These are phyloP conservation scores for Scarus forsteni DNA, from an alignment of 2,797 vertebrate genomes.

Conservation along the genomic window DNA sequence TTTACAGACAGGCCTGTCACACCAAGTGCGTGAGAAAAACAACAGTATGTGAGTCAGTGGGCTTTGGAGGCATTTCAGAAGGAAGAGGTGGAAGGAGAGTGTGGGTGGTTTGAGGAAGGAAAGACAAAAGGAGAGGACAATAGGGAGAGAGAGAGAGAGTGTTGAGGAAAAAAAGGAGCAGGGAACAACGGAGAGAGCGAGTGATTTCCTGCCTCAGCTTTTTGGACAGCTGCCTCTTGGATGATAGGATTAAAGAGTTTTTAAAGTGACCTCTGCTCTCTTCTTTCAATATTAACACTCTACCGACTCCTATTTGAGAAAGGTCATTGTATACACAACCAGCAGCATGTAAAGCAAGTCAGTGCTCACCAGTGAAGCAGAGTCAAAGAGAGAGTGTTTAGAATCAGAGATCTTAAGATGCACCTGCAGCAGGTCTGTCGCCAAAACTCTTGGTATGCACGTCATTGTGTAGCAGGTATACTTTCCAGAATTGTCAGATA, in stretches of 20 bases:
- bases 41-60: slow-evolving; percentile 33
- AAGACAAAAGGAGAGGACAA: slow-evolving; percentile 35
- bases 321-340: slow-evolving; percentile 58
- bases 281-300: slow-evolving; percentile 67
- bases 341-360: slow-evolving; percentile 41
- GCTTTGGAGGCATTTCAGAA: slow-evolving; percentile 48
- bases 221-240: slow-evolving; percentile 74
- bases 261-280: slow-evolving; percentile 68
- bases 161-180: slow-evolving; percentile 16
- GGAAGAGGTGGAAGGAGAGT: slow-evolving; percentile 38
- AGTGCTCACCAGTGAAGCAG: slow-evolving; percentile 13
- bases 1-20: slow-evolving; percentile 54
- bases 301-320: slow-evolving; percentile 31
- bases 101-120: slow-evolving; percentile 48
- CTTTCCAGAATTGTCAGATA: too few relatives aligned
- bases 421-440: slow-evolving; percentile 2
- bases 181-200: slow-evolving; percentile 24
- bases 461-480: neutral
- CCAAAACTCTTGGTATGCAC: neutral
- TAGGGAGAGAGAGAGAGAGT: slow-evolving; percentile 9
- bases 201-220: slow-evolving; percentile 64
- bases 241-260: slow-evolving; percentile 78
- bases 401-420: slow-evolving; percentile 2
- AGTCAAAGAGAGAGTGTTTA: slow-evolving; percentile 2
- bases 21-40: slow-evolving; percentile 22